Evolutionary conservation across 2,113 vertebrate genomes (phyloP).

Genomic region (Typhlomys cinereus): DNA sequence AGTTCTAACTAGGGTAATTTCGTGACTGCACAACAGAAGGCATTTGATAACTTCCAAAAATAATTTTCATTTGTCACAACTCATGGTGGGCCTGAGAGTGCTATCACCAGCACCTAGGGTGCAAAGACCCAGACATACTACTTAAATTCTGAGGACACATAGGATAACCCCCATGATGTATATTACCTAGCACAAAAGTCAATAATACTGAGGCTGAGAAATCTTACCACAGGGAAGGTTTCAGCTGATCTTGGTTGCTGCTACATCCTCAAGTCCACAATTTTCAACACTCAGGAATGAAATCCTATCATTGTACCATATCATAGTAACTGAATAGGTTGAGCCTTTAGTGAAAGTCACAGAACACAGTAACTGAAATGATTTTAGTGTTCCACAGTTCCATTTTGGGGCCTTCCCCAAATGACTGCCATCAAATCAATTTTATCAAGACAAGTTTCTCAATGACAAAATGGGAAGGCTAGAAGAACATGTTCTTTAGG

Average conservation of each 20-base stretch:
- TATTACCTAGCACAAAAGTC: not conserved
- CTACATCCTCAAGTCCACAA: not conserved
- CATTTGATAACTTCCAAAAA: not conserved
- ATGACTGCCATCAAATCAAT: slow-evolving; percentile 8
- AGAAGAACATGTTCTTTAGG: slow-evolving; percentile 19
- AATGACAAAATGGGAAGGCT: not conserved
- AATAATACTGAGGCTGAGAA: not conserved
- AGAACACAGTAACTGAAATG: not conserved
- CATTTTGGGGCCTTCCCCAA: not conserved
- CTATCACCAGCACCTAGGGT: not conserved
- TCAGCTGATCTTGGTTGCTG: not conserved
- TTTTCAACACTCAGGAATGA: not conserved
- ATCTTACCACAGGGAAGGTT: too few species aligned
- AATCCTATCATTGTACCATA: not conserved
- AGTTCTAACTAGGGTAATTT: not conserved
- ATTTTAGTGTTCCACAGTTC: slow-evolving; percentile 16
- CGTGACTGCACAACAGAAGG: not conserved
- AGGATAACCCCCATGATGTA: not conserved
- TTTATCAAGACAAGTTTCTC: slow-evolving; percentile 37
- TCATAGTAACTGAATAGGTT: not conserved
- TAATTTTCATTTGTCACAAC: not conserved
- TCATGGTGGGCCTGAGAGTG: not conserved
- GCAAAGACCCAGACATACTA: not conserved
- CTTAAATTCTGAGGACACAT: not conserved
- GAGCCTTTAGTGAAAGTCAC: not conserved